A percentile compares a stretch with the other conserved stretches of the same genome.
These are phyloP conservation scores for Gastrophryne carolinensis DNA, from an alignment of 2,797 vertebrate genomes.

Conservation along the genomic window DNA sequence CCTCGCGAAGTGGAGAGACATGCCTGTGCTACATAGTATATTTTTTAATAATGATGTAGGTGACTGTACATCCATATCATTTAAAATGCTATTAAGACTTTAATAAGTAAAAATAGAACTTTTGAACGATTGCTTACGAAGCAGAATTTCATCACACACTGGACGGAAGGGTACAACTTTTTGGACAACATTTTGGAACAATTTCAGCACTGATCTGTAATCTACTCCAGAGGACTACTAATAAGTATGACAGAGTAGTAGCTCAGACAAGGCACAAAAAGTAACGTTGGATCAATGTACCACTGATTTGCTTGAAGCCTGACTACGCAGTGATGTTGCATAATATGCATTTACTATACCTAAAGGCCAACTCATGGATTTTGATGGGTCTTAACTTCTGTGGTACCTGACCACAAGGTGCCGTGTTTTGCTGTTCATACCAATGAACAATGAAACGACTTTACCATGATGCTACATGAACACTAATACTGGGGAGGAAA, in stretches of 20 bases:
- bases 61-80: conserved; percentile 58
- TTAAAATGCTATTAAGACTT: conserved; percentile 62
- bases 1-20: conserved; percentile 25
- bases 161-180: conserved; percentile 68
- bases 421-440: background rate
- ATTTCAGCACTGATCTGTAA: conserved; percentile 61
- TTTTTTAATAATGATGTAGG: conserved; percentile 62
- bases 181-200: conserved; percentile 63
- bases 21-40: conserved; percentile 49
- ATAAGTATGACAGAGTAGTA: conserved; percentile 45
- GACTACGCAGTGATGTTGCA: conserved; percentile 28
- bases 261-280: conserved; percentile 53
- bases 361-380: background rate
- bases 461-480: conserved; percentile 55
- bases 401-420: conserved; percentile 1
- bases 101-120: conserved; percentile 58
- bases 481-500: conserved; percentile 61
- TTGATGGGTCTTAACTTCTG: conserved; percentile 6
- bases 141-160: conserved; percentile 71
- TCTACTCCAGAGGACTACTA: conserved; percentile 58
- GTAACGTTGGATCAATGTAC: conserved; percentile 60
- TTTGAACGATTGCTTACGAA: conserved; percentile 58
- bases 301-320: conserved; percentile 54
- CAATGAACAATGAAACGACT: conserved; percentile 35
- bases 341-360: conserved; percentile 16